A percentile compares a stretch with the other conserved stretches of the same genome.
These are phyloP conservation scores for Drosophila paulistorum DNA, from an alignment of 1,140 invertebrate species.

Conservation along the genomic window DNA sequence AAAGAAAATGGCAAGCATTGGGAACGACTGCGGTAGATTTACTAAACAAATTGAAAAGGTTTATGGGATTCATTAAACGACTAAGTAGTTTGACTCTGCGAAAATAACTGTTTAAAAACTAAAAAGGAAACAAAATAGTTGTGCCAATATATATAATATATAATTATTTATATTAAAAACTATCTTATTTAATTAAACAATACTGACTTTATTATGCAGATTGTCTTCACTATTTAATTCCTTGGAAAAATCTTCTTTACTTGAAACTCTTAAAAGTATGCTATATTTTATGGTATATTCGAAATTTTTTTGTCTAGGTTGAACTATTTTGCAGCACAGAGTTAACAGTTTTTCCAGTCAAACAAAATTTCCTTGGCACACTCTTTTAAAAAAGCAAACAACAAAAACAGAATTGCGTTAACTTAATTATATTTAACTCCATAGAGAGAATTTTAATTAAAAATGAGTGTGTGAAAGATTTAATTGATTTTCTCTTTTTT, in stretches of 20 bases:
- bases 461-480: constrained; percentile 62
- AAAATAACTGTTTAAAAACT: neutral
- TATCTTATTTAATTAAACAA: neutral
- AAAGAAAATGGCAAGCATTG: neutral
- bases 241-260: neutral
- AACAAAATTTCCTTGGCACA: neutral
- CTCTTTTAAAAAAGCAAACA: constrained; percentile 19
- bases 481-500: constrained; percentile 57
- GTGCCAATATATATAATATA: neutral
- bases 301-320: neutral
- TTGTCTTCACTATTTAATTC: no score
- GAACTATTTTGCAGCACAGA: neutral
- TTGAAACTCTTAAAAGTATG: neutral
- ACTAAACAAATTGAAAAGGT: constrained; percentile 11
- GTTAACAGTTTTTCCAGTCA: neutral
- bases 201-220: no score
- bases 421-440: constrained; percentile 69
- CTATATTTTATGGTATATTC: neutral
- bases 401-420: constrained; percentile 42
- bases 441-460: constrained; percentile 70
- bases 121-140: neutral
- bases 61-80: neutral
- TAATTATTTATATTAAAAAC: neutral
- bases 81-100: neutral
- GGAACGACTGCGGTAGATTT: neutral